These are phyloP conservation scores for Eudorcas thomsonii DNA, from an alignment of 2,113 vertebrate genomes.

Conservation along the genomic window DNA sequence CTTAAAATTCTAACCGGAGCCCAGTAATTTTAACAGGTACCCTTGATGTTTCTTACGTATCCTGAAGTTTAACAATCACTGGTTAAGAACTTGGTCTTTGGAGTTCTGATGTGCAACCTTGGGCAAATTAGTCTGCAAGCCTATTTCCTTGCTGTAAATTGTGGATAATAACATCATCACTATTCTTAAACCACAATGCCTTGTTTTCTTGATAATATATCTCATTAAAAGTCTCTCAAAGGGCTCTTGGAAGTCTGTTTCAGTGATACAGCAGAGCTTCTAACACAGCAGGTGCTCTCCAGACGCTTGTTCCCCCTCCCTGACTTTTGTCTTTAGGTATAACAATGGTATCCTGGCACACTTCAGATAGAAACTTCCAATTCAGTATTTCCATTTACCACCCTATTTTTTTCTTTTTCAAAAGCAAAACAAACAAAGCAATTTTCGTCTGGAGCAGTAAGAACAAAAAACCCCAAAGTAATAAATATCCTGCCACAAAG, in stretches of 20 bases:
- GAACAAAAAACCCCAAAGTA: neutral
- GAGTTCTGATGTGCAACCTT: neutral
- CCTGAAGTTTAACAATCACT: neutral
- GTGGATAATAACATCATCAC: neutral
- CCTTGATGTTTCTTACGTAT: neutral
- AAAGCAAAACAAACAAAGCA: neutral
- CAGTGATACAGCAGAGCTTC: neutral
- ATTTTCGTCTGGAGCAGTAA: neutral
- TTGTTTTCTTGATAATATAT: neutral
- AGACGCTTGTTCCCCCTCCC: neutral
- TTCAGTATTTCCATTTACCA: conserved; percentile 7
- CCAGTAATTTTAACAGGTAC: neutral
- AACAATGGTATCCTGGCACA: neutral
- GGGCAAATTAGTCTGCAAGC: neutral
- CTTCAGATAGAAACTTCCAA: conserved; percentile 4
- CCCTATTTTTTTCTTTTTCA: neutral
- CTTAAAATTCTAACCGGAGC: conserved; percentile 6
- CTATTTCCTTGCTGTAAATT: neutral
- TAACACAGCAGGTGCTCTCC: neutral
- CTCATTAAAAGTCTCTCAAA: conserved; percentile 7
- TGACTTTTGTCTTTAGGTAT: neutral
- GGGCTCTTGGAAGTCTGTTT: neutral
- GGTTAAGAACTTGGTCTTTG: neutral
- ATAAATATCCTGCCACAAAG: neutral
- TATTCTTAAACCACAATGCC: neutral